Evolutionary conservation across 2,888 invertebrate species (phyloP), one percentile per base, ranked within the genome.

Genomic region (Caenorhabditis doughertyi): DNA sequence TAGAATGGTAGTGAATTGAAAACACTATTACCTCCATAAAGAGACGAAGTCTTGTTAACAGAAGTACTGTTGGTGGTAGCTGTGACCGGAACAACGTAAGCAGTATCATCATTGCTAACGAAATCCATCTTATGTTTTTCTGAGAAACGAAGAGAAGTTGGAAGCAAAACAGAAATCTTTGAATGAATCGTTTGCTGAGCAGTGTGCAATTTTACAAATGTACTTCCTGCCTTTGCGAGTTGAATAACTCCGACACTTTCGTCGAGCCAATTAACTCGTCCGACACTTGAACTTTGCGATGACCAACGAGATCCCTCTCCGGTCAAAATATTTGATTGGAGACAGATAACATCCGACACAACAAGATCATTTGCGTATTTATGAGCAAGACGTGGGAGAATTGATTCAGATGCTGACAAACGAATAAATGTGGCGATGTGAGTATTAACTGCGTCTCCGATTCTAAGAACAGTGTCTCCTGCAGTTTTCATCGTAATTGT

Each of bases 381-480:
- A 16, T 67, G 44, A 9, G 81, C 79, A 21, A 60, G 42, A 5
- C 39, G 29, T 9, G 86, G 86, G 0, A 86, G 44, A 5, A 86
- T 56, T 7, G 81, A 76, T 32, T 84, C 85, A 3, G 81, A 70
- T 4, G 85, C 87, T 1, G 84, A 79, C 16, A 89, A 62, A n/a
- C 89, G 85, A 21, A 89, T 64, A 68, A 86, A 89, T 7, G 88
- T 81, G 8, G 83, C 62, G 18, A 85, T 44, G 18, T 81, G 53
- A 9, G 74, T 47, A 44, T 85, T 80, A n/a, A 65, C 65, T 13
- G 87, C 58, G 56, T 89, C 89, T 79, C 85, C 87, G 18, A 89
- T 87, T 49, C 84, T 49, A 13, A 90, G 76, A 16, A 90, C 90
- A 9, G 88, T 89, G 55, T 90, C 89, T 71, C 90, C 90, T 5